Conservation (phyloP, 2,888 invertebrate species). For the Cynaeus angustus region DNA sequence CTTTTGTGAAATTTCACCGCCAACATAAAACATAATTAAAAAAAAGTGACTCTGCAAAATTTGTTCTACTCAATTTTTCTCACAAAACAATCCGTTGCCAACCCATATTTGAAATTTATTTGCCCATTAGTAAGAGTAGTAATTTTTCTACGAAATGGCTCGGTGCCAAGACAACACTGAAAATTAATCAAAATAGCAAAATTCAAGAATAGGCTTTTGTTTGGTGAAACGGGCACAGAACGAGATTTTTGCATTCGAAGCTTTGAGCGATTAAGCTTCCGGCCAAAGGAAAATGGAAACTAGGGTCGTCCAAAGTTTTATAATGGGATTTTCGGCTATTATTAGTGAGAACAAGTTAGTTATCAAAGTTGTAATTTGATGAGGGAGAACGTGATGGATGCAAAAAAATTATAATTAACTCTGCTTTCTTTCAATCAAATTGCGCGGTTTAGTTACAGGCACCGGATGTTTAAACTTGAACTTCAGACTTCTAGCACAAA, state of each 20-base stretch:
- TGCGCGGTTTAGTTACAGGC: too few species aligned
- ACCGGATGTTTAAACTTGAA: too few species aligned
- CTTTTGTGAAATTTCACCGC: too few species aligned
- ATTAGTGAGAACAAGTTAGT: not conserved
- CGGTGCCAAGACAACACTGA: constrained; percentile 13
- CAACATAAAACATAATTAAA: too few species aligned
- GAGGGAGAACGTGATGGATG: not conserved
- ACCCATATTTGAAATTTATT: constrained; percentile 13
- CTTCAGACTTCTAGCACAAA: too few species aligned
- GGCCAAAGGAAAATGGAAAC: not conserved
- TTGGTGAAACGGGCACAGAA: not conserved
- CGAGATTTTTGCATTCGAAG: not conserved
- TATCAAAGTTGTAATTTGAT: not conserved
- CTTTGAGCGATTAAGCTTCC: not conserved
- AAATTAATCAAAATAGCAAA: constrained; percentile 19
- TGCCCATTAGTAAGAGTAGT: constrained; percentile 10
- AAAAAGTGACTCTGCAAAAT: not conserved
- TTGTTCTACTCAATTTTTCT: not conserved
- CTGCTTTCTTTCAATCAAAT: too few species aligned
- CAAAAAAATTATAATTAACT: too few species aligned
- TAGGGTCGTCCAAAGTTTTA: constrained; percentile 1
- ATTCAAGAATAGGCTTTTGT: not conserved
- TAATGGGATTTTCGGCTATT: not conserved
- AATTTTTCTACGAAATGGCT: constrained; percentile 13
- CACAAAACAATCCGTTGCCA: not conserved